Base-by-base conservation (phyloP, 2,113 vertebrate genomes). In the Vicugna pacos region DNA sequence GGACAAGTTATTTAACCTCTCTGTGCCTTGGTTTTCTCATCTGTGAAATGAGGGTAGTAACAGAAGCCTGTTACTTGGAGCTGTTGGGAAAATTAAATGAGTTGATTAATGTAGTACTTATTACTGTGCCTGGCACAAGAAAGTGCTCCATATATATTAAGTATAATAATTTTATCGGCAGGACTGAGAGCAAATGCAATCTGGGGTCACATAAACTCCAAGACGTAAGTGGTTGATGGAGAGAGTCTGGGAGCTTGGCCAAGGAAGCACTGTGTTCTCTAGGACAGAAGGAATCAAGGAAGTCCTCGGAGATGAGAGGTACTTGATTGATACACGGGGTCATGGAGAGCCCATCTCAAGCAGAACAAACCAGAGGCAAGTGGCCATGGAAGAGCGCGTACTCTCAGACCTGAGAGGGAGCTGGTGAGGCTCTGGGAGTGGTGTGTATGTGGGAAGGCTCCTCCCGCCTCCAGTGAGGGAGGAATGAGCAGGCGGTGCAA, bases 401-500 rank as follows among this genome's bases (percentile, higher is more conserved):
- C 50, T 19, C 64, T 83, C 56, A 70, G 35, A 79, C 52, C 38
- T 79, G n/a, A 38, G 52, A 79, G 52, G 32, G 76, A 26, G 76
- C 20, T 8, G 52, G 11, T 56, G 87, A 65, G 50, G 75, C 4
- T 0, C 6, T 0, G 54, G 56, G 30, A 62, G 13, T 62, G 1
- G 1, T 6, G 38, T 80, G 75, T 9, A 4, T 70, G 62, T 6
- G 10, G 17, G 5, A 8, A 22, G 46, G 22, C 58, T 26, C 52
- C 58, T 88, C n/a, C 67, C 0, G 7, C 81, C 58, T 32, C 0
- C 1, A 42, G 20, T 1, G 30, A n/a, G 32, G 54, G 42, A 77
- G 19, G 26, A 16, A 52, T 6, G 22, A 4, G 54, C 7, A 0
- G 6, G 42, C 2, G 0, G 15, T 20, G 38, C 19, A 30, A 42